phyloP scores from a whole-genome alignment of 92 coral and sea anemone species.

The Desmophyllum pertusum region DNA sequence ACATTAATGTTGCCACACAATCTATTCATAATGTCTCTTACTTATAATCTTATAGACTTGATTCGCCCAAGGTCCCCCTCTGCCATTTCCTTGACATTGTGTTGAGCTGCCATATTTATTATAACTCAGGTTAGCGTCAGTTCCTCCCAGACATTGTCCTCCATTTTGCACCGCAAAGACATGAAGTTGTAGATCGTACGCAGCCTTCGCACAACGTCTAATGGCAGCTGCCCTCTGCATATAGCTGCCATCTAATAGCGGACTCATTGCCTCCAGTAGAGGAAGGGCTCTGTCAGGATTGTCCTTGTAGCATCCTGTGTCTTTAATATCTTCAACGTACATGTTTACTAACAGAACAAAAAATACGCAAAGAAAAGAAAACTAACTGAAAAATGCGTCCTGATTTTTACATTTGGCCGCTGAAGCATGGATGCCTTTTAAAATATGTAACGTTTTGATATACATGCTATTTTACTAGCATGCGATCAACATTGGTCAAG shows the following conservation, averaged over 20 bases:
- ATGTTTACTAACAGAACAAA: background rate
- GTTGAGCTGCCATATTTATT: conserved; percentile 43
- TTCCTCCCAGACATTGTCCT: conserved; percentile 56
- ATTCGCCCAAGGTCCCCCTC: conserved; percentile 57
- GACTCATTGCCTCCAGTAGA: conserved; percentile 46
- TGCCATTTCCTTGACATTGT: conserved; percentile 44
- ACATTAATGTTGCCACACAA: background rate
- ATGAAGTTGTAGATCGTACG: conserved; percentile 35
- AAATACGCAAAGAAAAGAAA: background rate
- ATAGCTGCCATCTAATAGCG: conserved; percentile 50
- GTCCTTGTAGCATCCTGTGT: conserved; percentile 54
- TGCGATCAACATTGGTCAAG: too few relatives aligned
- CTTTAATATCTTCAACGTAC: conserved; percentile 22
- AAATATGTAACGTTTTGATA: too few relatives aligned
- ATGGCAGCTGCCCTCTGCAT: conserved; percentile 63
- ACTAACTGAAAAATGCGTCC: background rate
- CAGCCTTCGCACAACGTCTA: conserved; percentile 61
- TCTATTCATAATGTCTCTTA: background rate
- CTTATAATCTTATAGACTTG: conserved; percentile 55
- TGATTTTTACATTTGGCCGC: too few relatives aligned
- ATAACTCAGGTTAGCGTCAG: conserved; percentile 16
- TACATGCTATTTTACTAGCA: too few relatives aligned
- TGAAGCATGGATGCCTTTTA: too few relatives aligned
- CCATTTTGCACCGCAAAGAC: conserved; percentile 64
- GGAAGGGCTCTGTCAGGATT: conserved; percentile 40